A percentile compares a stretch with the other conserved stretches of the same genome.
Conservation (phyloP, 2,797 vertebrate species). For the Tokudaia tokunoshimensis region DNA sequence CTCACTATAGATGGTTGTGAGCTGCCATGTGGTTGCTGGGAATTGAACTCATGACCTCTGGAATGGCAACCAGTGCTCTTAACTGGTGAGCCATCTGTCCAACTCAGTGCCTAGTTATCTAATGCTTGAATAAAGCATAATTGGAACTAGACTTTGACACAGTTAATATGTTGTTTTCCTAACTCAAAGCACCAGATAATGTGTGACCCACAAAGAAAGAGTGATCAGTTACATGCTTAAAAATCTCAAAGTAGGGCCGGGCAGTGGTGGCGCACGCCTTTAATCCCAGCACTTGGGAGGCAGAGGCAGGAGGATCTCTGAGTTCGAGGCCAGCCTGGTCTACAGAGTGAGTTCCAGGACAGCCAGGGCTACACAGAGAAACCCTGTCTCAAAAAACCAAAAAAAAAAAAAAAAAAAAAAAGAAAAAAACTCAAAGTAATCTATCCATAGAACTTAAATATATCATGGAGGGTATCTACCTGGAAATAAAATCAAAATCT, state of each 20-base stretch:
- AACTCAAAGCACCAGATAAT: slow-evolving; percentile 14
- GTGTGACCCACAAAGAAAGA: neutral
- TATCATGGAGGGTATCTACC: neutral
- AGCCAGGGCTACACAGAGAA: too few species aligned
- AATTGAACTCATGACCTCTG: neutral
- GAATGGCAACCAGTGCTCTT: neutral
- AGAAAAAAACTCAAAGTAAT: slow-evolving; percentile 43
- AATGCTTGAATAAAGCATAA: slow-evolving; percentile 20
- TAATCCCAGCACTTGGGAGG: too few species aligned
- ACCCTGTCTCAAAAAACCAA: too few species aligned
- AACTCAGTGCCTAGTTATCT: neutral
- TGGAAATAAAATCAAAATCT: slow-evolving; percentile 36
- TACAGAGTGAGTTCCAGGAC: too few species aligned
- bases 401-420: too few species aligned
- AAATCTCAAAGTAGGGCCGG: slow-evolving; percentile 38
- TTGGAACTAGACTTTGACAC: slow-evolving; percentile 4
- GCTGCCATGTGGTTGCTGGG: neutral
- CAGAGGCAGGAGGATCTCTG: too few species aligned
- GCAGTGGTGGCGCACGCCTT: too few species aligned
- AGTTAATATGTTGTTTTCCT: neutral
- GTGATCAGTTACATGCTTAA: neutral
- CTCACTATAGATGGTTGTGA: neutral
- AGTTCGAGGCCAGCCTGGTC: too few species aligned
- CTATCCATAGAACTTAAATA: slow-evolving; percentile 12
- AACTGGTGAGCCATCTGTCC: neutral